Conservation (phyloP, 2,113 vertebrate species). For the Baryphthengus martii region DNA sequence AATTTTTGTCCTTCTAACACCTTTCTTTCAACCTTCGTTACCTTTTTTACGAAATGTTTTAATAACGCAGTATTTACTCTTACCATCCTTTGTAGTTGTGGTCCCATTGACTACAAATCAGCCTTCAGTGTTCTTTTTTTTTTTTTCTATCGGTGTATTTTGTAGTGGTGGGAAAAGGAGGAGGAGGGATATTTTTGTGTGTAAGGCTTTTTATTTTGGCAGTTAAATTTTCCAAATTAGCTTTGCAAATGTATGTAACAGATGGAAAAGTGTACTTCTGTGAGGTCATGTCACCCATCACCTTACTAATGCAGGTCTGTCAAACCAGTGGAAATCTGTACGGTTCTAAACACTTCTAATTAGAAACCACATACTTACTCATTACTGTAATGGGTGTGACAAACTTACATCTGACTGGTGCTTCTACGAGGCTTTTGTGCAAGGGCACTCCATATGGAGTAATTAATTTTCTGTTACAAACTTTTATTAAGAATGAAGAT, state of each 20-base stretch:
- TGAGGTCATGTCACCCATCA: not conserved
- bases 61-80: not conserved
- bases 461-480: not conserved
- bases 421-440: not conserved
- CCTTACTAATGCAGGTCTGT: not conserved
- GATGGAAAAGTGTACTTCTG: not conserved
- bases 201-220: not conserved
- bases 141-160: constrained; percentile 36
- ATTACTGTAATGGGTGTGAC: not conserved
- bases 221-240: not conserved
- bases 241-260: not conserved
- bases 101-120: constrained; percentile 76
- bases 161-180: not conserved
- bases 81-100: constrained; percentile 71
- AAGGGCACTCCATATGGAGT: not conserved
- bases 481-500: not conserved
- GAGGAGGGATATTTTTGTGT: not conserved
- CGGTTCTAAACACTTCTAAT: not conserved
- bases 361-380: not conserved
- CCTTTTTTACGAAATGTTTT: not conserved
- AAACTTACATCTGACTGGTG: not conserved
- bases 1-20: not conserved
- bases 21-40: not conserved
- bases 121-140: constrained; percentile 75
- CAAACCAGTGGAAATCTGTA: not conserved